phyloP scores from a whole-genome alignment of 2,113 vertebrate species.

The Agelaius tricolor region DNA sequence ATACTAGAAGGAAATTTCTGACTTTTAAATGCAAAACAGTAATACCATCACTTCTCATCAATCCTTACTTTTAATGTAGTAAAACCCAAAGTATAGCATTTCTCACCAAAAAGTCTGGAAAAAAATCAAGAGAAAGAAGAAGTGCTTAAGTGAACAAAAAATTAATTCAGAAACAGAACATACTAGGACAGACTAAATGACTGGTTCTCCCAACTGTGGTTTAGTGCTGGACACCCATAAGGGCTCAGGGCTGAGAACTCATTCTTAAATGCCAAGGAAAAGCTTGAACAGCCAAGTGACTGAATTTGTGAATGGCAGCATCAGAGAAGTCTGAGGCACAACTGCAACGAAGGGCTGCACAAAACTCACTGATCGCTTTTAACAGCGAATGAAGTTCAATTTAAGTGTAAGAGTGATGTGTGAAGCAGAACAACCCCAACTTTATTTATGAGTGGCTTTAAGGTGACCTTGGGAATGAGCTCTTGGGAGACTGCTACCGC shows the following conservation, averaged over 20 bases:
- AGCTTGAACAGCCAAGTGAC: background rate
- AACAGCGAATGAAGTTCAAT: background rate
- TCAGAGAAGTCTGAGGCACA: background rate
- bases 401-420: background rate
- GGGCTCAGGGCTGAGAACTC: background rate
- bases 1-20: background rate
- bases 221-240: background rate
- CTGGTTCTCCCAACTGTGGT: fast-evolving
- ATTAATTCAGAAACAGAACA: background rate
- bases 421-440: background rate
- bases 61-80: background rate
- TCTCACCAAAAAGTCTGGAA: background rate
- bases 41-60: background rate
- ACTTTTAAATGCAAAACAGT: background rate
- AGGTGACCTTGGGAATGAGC: background rate
- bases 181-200: background rate
- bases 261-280: background rate
- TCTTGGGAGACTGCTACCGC: background rate
- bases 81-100: background rate
- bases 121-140: background rate
- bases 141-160: background rate
- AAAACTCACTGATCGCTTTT: background rate
- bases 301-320: background rate
- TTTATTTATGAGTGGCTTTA: background rate
- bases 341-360: background rate